A percentile compares a stretch with the other conserved stretches of the same genome.
phyloP scores from a whole-genome alignment of 2,888 invertebrate species.

The Ochropleura leucogaster region DNA sequence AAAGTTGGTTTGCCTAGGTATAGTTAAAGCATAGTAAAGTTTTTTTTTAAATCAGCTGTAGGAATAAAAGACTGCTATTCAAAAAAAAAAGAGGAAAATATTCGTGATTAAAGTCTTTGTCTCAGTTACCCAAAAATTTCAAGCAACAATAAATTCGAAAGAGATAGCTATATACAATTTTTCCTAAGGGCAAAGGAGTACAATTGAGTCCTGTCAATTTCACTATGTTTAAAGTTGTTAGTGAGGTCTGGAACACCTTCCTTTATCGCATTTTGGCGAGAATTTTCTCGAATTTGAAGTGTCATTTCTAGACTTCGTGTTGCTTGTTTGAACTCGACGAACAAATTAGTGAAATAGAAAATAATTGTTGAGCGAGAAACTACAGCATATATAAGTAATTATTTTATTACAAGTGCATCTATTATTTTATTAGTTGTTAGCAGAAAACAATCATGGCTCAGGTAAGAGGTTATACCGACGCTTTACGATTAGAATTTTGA shows the following conservation, averaged over 20 bases:
- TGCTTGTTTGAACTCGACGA: slow-evolving; percentile 63
- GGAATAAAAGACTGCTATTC: slow-evolving; percentile 6
- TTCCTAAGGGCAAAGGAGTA: not conserved
- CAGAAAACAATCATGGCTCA: slow-evolving; percentile 81
- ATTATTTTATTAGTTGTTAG: slow-evolving; percentile 59
- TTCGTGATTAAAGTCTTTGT: not conserved
- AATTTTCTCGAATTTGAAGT: slow-evolving; percentile 88
- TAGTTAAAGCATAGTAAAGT: no score
- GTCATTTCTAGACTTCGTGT: slow-evolving; percentile 76
- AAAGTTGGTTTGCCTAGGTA: not conserved
- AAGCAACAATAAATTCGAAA: slow-evolving; percentile 2
- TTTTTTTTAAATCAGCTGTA: slow-evolving; percentile 11
- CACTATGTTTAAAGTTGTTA: slow-evolving; percentile 4
- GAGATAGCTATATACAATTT: slow-evolving; percentile 25
- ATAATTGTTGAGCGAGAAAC: slow-evolving; percentile 38
- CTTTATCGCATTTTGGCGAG: slow-evolving; percentile 72
- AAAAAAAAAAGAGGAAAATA: not conserved
- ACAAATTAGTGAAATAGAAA: slow-evolving; percentile 55
- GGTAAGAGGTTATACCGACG: slow-evolving; percentile 86
- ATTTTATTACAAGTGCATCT: slow-evolving; percentile 56
- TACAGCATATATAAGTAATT: slow-evolving; percentile 46
- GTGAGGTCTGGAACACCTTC: slow-evolving; percentile 57
- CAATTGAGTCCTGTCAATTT: not conserved
- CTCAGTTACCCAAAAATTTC: not conserved
- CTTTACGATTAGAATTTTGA: slow-evolving; percentile 66